Base-by-base conservation (phyloP, 2,888 invertebrate genomes). In the Drosophila imparisetae region DNA sequence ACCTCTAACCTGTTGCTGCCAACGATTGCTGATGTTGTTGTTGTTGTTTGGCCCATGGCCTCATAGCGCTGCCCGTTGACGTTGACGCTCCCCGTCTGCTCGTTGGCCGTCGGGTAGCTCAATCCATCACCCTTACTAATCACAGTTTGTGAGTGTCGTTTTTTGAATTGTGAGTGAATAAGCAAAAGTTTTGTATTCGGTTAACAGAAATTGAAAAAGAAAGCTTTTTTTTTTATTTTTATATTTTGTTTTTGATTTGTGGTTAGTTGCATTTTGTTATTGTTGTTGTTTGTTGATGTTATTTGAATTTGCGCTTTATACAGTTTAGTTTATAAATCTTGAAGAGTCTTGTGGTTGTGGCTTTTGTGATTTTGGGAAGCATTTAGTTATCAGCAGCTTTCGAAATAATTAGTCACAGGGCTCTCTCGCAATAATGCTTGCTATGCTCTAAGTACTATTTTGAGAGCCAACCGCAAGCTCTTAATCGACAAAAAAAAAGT, bases 121-220 rank as follows among this genome's bases (percentile, higher is more conserved):
- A 96, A 95, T 94, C 98, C 98, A 94, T 98, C 97, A 94, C 98
- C 97, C 94, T 96, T 95, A 96, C 98, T 98, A 95, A 63, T 68
- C 40, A 49, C 21, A 42, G 45, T 49, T 68, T 52, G 54, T 57
- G n/a, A 38, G 66, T 75, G 55, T 55, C 27, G 36, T 29, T 49
- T 55, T 62, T 53, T 42, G 60, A 63, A 66, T 82, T 78, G 75
- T 84, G 83, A 78, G 75, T 84, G 83, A 78, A 81, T 83, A 83
- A 85, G 82, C 67, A 78, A 55, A 78, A 78, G 65, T 75, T 75
- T 78, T 72, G 70, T 69, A 73, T 71, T 66, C 58, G 62, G 75
- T 84, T 85, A 84, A 87, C 83, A 67, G 42, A 59, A 63, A 73
- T 69, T 61, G 29, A 57, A 74, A 55, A 49, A 60, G 53, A 58